Evolutionary conservation across 2,113 vertebrate genomes (phyloP).

Genomic region (Crotophaga sulcirostris): DNA sequence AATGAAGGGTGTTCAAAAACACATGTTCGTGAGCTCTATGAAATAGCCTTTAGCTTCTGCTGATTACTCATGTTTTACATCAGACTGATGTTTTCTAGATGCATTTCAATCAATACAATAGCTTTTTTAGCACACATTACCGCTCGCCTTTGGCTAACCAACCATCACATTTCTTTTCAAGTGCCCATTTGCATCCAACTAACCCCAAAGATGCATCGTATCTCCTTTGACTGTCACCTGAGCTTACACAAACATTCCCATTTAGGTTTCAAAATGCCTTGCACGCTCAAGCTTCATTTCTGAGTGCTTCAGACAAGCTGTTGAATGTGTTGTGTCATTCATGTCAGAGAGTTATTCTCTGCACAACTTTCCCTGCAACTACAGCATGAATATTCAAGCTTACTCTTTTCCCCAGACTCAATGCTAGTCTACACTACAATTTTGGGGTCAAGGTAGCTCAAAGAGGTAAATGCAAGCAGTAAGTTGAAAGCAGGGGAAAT

Average conservation of each 20-base stretch:
- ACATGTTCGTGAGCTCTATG: background rate
- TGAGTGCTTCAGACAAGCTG: constrained; percentile 7
- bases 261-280: constrained; percentile 2
- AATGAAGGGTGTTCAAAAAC: constrained; percentile 34
- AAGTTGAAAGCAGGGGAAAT: background rate
- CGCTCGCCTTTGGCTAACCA: background rate
- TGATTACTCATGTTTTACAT: constrained; percentile 60
- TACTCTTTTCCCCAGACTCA: background rate
- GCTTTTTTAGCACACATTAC: constrained; percentile 52
- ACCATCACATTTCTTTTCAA: constrained; percentile 43
- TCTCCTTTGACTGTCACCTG: constrained; percentile 25
- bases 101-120: constrained; percentile 52
- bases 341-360: background rate
- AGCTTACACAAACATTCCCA: background rate
- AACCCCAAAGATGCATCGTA: constrained; percentile 7
- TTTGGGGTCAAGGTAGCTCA: background rate
- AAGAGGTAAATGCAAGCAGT: background rate
- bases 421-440: fast-evolving
- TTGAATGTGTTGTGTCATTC: constrained; percentile 32
- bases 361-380: background rate
- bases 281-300: background rate
- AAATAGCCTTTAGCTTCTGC: constrained; percentile 25
- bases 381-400: background rate
- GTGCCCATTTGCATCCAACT: constrained; percentile 46
- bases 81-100: constrained; percentile 50